Evolutionary conservation across 1,140 invertebrate genomes (phyloP), one percentile per base, ranked within the genome.

Genomic region (Ephestia elutella): DNA sequence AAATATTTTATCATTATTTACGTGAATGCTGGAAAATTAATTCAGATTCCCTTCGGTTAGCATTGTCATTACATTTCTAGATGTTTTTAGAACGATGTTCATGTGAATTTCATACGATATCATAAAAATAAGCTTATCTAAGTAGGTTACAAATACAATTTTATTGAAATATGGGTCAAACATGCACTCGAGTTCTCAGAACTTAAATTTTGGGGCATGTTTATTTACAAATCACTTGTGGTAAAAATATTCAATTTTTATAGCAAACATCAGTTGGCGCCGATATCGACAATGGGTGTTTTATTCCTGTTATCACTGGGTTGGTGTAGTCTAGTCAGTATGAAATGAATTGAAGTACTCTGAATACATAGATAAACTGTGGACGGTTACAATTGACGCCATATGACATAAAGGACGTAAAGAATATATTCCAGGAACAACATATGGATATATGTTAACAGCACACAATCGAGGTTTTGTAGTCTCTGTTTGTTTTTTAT

Each of bases 361-460:
- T 15, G n/a, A 25, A 53, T 25, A 25, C 50, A 25, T n/a, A 25
- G 50, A 53, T 53, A 25, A 53, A 15, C 38, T 44, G 50, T 53
- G 50, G 17, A 53, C 50, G 21, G 21, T 53, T 53, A 44, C 50
- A 25, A 21, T 53, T 20, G 21, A 25, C 50, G 50, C 19, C 20
- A 53, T 25, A 20, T 53, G 20, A 57, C 56, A 73, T 68, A 75
- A 73, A 63, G 66, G 66, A 65, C 50, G 59, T 62, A 66, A 70
- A 71, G 60, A 69, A 49, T 60, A 60, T 62, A 48, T 79, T 76
- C 73, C 54, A 60, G 67, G 71, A 76, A 78, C 63, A 62, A 59
- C 38, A 44, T 44, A 15, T 58, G 55, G n/a, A n/a, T 25, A 7
- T 76, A 62, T 71, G 72, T 79, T 55, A 60, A 60, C 50, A 35